Evolutionary conservation across 1,140 invertebrate species (phyloP).

Genomic region (Yoshiicerus persimilis): DNA sequence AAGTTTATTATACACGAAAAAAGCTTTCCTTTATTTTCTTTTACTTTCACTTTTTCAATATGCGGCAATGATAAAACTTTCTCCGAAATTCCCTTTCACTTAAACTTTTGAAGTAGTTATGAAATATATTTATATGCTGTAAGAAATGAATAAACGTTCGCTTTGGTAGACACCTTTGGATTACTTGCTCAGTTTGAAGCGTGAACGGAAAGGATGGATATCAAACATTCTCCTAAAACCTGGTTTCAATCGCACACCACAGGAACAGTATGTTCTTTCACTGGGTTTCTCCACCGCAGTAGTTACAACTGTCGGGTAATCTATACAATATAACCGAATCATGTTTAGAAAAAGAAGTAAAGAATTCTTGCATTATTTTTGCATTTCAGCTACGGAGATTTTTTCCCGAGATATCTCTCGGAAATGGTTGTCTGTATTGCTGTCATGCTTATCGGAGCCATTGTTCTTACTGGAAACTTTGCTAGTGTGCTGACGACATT

Average conservation of each 20-base stretch:
- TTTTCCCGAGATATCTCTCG: not conserved
- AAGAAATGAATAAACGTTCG: not conserved
- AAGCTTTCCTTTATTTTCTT: too few species aligned
- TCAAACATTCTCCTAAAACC: not conserved
- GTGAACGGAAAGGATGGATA: not conserved
- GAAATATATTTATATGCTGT: too few species aligned
- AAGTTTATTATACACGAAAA: too few species aligned
- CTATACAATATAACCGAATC: not conserved
- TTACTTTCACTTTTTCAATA: too few species aligned
- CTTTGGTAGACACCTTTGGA: not conserved
- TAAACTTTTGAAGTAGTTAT: too few species aligned
- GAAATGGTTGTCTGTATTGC: conserved; percentile 43
- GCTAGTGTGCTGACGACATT: conserved; percentile 39
- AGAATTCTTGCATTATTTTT: not conserved
- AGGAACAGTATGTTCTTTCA: conserved; percentile 28
- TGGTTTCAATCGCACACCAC: not conserved
- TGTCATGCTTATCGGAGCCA: conserved; percentile 44
- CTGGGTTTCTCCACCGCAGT: conserved; percentile 28
- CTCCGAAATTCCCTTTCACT: too few species aligned
- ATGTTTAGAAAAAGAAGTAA: not conserved
- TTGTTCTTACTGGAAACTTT: conserved; percentile 40
- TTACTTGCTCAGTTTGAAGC: not conserved
- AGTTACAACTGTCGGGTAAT: conserved; percentile 43
- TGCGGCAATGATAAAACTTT: too few species aligned
- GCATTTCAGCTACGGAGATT: conserved; percentile 32